These are phyloP conservation scores for Neotoma lepida DNA, from an alignment of 2,113 vertebrate genomes.

Conservation along the genomic window DNA sequence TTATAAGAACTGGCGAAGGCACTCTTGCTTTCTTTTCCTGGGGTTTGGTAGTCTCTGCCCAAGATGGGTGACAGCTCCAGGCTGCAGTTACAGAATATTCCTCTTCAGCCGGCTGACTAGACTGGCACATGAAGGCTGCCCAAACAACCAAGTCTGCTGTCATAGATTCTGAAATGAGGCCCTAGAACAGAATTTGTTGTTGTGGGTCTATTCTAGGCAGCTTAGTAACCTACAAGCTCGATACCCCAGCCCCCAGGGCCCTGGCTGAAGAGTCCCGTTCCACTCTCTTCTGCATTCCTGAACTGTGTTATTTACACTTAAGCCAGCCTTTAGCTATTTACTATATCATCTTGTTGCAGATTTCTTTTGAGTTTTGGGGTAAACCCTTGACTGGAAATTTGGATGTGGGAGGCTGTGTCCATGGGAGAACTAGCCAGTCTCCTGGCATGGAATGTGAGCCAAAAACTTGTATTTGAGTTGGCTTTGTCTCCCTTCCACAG, in stretches of 20 bases:
- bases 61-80: background rate
- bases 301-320: background rate
- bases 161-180: background rate
- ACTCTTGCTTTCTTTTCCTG: background rate
- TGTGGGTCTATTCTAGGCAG: background rate
- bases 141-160: background rate
- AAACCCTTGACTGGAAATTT: background rate
- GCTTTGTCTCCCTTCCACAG: background rate
- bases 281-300: background rate
- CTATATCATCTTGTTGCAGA: constrained; percentile 14
- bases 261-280: background rate
- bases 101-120: background rate
- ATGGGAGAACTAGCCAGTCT: background rate
- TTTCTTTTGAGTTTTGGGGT: constrained; percentile 19
- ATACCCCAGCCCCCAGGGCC: background rate
- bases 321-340: background rate
- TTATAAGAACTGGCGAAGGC: constrained; percentile 24
- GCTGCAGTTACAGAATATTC: background rate
- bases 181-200: background rate
- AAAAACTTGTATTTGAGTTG: constrained; percentile 32
- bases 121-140: background rate
- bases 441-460: background rate
- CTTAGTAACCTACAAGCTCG: background rate
- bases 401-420: background rate
- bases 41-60: background rate